Percentiles rank a stretch among this genome's conserved stretches.
Evolutionary conservation across 1,140 invertebrate genomes (phyloP).

Genomic region (Drosophila pectinifera): DNA sequence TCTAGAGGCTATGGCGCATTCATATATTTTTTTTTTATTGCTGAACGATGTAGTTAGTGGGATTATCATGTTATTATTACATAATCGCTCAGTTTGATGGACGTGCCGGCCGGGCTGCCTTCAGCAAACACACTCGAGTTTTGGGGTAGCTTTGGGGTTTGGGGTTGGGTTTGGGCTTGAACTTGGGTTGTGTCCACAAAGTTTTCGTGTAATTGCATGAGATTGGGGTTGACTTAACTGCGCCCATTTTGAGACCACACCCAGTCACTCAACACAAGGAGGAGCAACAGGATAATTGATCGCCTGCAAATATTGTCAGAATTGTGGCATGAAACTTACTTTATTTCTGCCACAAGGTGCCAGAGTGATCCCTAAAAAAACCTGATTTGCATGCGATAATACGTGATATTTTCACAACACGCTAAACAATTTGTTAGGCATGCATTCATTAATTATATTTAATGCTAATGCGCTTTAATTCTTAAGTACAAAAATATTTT

Average conservation of each 20-base stretch:
- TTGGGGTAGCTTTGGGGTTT: slow-evolving; percentile 10
- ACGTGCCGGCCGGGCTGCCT: slow-evolving; percentile 1
- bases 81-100: slow-evolving; percentile 64
- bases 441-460: slow-evolving; percentile 24
- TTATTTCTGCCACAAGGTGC: slow-evolving; percentile 15
- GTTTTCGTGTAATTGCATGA: slow-evolving; percentile 42
- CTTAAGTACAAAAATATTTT: background rate
- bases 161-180: slow-evolving; percentile 14
- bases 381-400: slow-evolving; percentile 31
- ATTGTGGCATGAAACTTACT: slow-evolving; percentile 5
- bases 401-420: slow-evolving; percentile 30
- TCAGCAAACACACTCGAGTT: slow-evolving; percentile 28
- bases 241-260: slow-evolving; percentile 25
- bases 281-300: slow-evolving; percentile 49
- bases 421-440: slow-evolving; percentile 40
- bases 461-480: slow-evolving; percentile 26
- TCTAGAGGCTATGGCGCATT: slow-evolving; percentile 38
- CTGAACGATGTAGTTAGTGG: slow-evolving; percentile 31
- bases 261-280: slow-evolving; percentile 18
- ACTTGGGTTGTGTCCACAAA: slow-evolving; percentile 24
- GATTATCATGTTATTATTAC: slow-evolving; percentile 64
- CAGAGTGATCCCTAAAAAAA: slow-evolving; percentile 3
- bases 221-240: slow-evolving; percentile 32
- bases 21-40: slow-evolving; percentile 41
- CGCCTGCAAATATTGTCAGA: slow-evolving; percentile 19